Evolutionary conservation across 2,113 vertebrate genomes (phyloP).

Genomic region (Laticauda colubrina): DNA sequence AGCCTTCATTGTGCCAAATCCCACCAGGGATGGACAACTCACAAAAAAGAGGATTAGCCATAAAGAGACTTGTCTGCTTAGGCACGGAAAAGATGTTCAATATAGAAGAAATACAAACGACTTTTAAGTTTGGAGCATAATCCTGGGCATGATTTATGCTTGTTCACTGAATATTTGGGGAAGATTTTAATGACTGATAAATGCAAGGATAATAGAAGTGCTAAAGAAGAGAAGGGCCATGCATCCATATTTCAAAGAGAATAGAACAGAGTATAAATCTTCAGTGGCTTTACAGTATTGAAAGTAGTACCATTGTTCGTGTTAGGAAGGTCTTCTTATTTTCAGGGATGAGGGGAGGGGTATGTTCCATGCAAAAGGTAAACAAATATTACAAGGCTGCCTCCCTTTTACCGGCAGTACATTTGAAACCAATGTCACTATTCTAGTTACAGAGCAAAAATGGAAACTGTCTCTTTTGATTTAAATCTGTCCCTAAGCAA

Average conservation of each 20-base stretch:
- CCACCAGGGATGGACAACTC: conserved; percentile 57
- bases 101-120: conserved; percentile 66
- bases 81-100: conserved; percentile 64
- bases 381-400: conserved; percentile 64
- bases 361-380: conserved; percentile 55
- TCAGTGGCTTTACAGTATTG: conserved; percentile 49
- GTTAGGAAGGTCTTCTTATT: conserved; percentile 29
- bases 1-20: conserved; percentile 64
- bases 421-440: conserved; percentile 70
- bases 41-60: conserved; percentile 67
- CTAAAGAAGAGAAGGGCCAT: conserved; percentile 3
- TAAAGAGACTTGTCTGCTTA: conserved; percentile 63
- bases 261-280: conserved; percentile 14
- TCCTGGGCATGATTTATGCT: conserved; percentile 48
- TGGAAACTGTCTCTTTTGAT: conserved; percentile 74
- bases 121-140: conserved; percentile 62
- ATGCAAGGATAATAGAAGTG: conserved; percentile 37
- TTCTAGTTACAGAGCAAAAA: conserved; percentile 73
- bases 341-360: conserved; percentile 52
- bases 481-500: conserved; percentile 74
- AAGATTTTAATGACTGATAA: conserved; percentile 46
- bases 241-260: conserved; percentile 30
- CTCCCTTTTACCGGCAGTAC: conserved; percentile 58
- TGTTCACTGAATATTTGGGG: conserved; percentile 26
- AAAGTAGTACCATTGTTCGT: conserved; percentile 32